Base-by-base conservation (phyloP, 2,113 vertebrate species). In the Polypterus senegalus region DNA sequence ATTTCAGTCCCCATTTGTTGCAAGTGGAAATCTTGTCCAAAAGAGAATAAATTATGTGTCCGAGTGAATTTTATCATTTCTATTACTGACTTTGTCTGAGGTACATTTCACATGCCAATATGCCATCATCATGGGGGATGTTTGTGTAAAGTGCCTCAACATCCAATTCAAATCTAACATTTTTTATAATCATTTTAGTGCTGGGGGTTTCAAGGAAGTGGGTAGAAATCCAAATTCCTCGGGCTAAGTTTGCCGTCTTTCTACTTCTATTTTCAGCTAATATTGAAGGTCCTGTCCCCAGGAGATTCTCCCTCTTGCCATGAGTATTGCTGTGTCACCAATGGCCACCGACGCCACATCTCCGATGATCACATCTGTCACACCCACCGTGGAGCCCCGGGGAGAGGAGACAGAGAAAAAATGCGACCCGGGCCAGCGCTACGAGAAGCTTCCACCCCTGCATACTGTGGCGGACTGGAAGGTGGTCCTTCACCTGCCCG, bases 381-480 rank as follows among this genome's bases (percentile, higher is more conserved):
- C 89, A 2, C 92, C 92, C 6, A 90, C 84, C 2, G 72, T 79
- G 58, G 88, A 92, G 63, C 76, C 49, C 8, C 1, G 67, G 46
- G 69, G 70, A 58, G 76, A 78, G 59, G 76, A 74, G 48, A 65
- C 7, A 2, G 66, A 76, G 74, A 84, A 81, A 66, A 78, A 82
- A 9, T 61, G 71, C 45, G 86, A 87, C 63, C 73, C 76, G 43
- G 74, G 75, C 8, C 84, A 75, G 61, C 86, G 87, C 60, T 87
- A 90, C 47, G 85, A 87, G 65, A 97, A 93, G 52, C 94, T 91
- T 0, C 96, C 96, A 3, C 93, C 96, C 1, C 77, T 98, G 0
- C 93, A 99, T 71, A 90, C 92, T 0, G 93, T 87, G 3, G 96
- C 96, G 0, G 94, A 99, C 70, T 99, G 96, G 96, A 97, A 97